Base-by-base conservation (phyloP, 2,888 invertebrate species). In the Parnassius orleans region DNA sequence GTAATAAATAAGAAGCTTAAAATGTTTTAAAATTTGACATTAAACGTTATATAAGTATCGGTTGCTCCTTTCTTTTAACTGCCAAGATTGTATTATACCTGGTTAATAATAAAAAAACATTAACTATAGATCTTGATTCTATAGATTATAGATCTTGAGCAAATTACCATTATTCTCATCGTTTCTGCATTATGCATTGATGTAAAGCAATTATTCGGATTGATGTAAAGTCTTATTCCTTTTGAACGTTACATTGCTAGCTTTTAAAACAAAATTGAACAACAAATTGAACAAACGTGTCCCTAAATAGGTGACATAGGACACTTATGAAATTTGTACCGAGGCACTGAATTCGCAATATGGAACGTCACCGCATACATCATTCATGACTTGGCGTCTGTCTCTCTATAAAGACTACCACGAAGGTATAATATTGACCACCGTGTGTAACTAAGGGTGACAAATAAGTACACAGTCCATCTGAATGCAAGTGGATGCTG, bases 251-350 rank as follows among this genome's bases (percentile, higher is more conserved):
- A 33, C 24, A 12, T n/a, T 44, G 44, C 24, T 41, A n/a, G 46
- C 14, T 33, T 19, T 52, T 33, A 12, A n/a, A 19, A 43, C 11
- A 47, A 11, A 50, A 50, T n/a, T n/a, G n/a, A n/a, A n/a, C n/a
- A n/a, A n/a, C n/a, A 48, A 24, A 50, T 60, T 19, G n/a, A 41
- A n/a, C 48, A 55, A 60, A 58, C 52, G 41, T 12, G 15, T 1
- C 2, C 50, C 46, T 53, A 57, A 57, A 42, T 52, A 61, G 47
- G 57, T 57, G 52, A 47, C 53, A 56, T 44, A 12, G 51, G 10
- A 52, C 52, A 15, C 46, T 61, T 56, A 52, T 46, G 61, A 57
- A 57, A 57, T 41, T 57, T 24, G 56, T n/a, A 11, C 11, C 43
- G 3, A 12, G 51, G 10, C 14, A 61, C 52, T 52, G 56, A 57